Conservation (phyloP, 1,140 invertebrate genomes). For the Lasaia peninsularis region DNA sequence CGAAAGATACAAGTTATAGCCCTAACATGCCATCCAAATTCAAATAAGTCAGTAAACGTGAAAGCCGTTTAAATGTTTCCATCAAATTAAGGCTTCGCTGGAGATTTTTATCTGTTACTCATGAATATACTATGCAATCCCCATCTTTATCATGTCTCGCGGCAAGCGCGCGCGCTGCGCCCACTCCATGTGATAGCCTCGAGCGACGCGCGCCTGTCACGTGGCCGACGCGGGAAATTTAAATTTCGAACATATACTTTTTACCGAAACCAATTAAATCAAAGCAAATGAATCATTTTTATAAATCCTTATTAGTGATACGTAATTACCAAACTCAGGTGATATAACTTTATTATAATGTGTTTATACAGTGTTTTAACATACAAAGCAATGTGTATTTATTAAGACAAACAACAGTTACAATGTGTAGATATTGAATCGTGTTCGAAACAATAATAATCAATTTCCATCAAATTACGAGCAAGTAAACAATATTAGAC, state of each 20-base stretch:
- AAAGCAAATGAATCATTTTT: background rate
- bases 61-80: background rate
- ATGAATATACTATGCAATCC: conserved; percentile 38
- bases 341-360: background rate
- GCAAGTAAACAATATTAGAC: conserved; percentile 66
- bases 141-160: conserved; percentile 57
- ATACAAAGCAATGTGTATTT: background rate
- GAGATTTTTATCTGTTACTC: conserved; percentile 24
- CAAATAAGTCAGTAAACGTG: no score
- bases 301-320: background rate
- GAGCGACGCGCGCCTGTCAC: conserved; percentile 65
- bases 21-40: no score
- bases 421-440: conserved; percentile 12
- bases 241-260: conserved; percentile 35
- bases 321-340: background rate
- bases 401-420: background rate
- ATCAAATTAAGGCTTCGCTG: background rate
- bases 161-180: conserved; percentile 38
- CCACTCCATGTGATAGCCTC: conserved; percentile 72
- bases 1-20: no score
- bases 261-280: conserved; percentile 10
- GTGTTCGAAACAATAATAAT: conserved; percentile 11
- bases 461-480: conserved; percentile 59
- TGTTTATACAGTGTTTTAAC: no score
- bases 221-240: conserved; percentile 52